Conservation (phyloP, 2,888 invertebrate genomes). For the Caenorhabditis auriculariae region DNA sequence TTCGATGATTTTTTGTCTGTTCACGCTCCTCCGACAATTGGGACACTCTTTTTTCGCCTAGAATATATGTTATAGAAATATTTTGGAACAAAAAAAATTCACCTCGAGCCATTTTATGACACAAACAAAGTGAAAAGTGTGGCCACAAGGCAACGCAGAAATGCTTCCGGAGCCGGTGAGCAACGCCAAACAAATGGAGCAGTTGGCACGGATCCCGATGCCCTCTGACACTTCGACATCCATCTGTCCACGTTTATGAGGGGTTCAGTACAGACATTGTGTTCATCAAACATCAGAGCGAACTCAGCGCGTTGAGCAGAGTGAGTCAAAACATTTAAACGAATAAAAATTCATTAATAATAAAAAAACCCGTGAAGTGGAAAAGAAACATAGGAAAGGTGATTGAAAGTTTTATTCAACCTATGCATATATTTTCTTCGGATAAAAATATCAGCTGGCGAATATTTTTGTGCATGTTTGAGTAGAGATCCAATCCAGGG, state of each 20-base stretch:
- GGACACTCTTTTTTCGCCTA: conserved; percentile 23
- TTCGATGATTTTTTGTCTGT: conserved; percentile 14
- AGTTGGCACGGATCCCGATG: conserved; percentile 2
- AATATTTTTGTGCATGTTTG: conserved; percentile 19
- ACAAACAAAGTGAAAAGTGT: conserved; percentile 17
- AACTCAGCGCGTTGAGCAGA: no score
- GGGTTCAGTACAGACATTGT: no score
- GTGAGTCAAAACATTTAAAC: no score
- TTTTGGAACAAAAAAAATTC: neutral
- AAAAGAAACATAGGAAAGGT: no score
- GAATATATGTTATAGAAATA: neutral
- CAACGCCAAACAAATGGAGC: conserved; percentile 16
- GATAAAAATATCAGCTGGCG: conserved; percentile 17
- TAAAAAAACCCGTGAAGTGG: no score
- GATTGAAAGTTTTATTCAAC: conserved; percentile 9
- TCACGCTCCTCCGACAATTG: conserved; percentile 17
- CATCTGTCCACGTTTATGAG: no score
- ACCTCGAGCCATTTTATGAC: conserved; percentile 17
- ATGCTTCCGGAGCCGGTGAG: conserved; percentile 10
- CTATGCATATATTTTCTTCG: conserved; percentile 25
- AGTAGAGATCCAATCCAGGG: conserved; percentile 8
- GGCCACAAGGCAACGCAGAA: conserved; percentile 24
- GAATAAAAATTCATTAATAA: no score
- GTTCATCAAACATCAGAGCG: no score
- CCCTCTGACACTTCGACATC: no score